A percentile compares a stretch with the other conserved stretches of the same genome.
Conservation (phyloP, 2,797 vertebrate species). For the Ctenosaura bakeri region DNA sequence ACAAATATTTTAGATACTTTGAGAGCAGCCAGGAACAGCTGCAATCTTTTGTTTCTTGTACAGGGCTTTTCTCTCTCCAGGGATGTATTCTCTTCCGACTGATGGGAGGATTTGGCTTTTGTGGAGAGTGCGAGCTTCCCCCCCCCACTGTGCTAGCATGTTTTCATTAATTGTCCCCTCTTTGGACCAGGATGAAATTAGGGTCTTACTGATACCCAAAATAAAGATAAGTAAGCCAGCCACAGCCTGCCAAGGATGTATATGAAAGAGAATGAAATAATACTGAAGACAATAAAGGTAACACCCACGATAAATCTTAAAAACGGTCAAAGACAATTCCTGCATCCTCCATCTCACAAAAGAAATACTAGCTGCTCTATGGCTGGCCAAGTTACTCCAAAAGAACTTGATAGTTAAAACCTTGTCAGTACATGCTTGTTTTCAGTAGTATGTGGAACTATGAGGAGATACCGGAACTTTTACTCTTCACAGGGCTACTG, state of each 20-base stretch:
- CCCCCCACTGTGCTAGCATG: too few species aligned
- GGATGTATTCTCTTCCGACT: slow-evolving; percentile 6
- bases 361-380: neutral
- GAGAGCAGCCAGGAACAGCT: neutral
- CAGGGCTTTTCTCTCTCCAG: neutral
- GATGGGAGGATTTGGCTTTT: neutral
- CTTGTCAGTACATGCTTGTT: neutral
- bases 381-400: neutral
- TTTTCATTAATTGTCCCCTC: neutral
- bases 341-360: neutral
- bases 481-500: neutral
- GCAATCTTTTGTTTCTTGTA: neutral
- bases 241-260: neutral
- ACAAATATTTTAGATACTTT: neutral
- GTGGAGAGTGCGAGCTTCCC: neutral
- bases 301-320: neutral
- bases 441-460: neutral
- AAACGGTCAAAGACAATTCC: neutral
- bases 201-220: neutral
- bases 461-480: neutral
- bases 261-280: too few species aligned
- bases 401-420: too few species aligned
- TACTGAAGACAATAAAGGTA: neutral
- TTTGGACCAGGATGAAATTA: neutral
- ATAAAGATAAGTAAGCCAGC: neutral